Conservation (phyloP, 2,797 vertebrate species). For the Chaunax sp. region DNA sequence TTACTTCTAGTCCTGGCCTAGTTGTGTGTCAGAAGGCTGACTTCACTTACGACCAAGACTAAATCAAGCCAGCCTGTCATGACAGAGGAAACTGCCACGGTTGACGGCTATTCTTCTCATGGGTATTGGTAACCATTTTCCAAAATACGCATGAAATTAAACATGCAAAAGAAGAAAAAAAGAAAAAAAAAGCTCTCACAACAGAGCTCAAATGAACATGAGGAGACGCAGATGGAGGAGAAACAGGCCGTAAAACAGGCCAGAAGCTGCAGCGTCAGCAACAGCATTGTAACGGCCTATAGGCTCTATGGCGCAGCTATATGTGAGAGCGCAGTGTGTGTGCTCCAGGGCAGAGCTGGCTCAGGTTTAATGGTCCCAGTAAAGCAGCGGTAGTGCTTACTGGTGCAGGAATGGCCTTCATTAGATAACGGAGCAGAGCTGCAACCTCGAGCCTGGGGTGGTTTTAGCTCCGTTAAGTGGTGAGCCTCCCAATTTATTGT, state of each 20-base stretch:
- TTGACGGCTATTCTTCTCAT: background rate
- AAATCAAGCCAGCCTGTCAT: no score
- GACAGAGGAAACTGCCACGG: no score
- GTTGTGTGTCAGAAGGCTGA: background rate
- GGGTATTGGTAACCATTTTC: background rate
- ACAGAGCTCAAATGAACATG: slow-evolving; percentile 63
- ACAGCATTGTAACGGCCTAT: slow-evolving; percentile 40
- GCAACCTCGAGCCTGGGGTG: slow-evolving; percentile 50
- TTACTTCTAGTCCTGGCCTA: background rate
- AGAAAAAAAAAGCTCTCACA: slow-evolving; percentile 49
- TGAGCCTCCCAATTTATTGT: slow-evolving; percentile 50
- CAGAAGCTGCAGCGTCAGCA: slow-evolving; percentile 70
- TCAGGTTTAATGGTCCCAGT: slow-evolving; percentile 74
- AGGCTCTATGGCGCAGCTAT: slow-evolving; percentile 63
- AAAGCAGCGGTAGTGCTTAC: slow-evolving; percentile 68
- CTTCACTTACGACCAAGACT: no score
- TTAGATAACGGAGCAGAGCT: slow-evolving; percentile 67
- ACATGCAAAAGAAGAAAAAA: slow-evolving; percentile 11
- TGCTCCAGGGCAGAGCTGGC: slow-evolving; percentile 65
- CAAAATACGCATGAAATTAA: background rate
- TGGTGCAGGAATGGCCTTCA: slow-evolving; percentile 72
- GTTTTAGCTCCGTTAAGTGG: slow-evolving; percentile 50
- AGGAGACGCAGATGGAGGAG: slow-evolving; percentile 39
- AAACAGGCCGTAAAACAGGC: slow-evolving; percentile 58
- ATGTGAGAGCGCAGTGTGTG: slow-evolving; percentile 50